phyloP scores from a whole-genome alignment of 2,797 vertebrate genomes.

The Carapus acus region DNA sequence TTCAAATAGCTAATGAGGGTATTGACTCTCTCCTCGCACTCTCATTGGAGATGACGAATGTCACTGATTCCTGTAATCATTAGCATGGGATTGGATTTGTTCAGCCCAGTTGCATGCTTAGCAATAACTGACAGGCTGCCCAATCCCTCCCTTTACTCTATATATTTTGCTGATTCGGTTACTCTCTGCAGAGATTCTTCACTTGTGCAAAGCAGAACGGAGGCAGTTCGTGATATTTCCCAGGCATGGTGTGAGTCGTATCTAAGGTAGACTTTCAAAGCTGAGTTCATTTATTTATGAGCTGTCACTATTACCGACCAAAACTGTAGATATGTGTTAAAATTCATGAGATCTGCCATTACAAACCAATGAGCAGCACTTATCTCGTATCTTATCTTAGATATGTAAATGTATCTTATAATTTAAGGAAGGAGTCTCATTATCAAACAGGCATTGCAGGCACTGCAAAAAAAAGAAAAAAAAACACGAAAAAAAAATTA shows the following conservation, averaged over 20 bases:
- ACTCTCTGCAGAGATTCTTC: slow-evolving; percentile 35
- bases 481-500: too few relatives aligned
- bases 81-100: slow-evolving; percentile 51
- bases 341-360: background rate
- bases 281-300: slow-evolving; percentile 6
- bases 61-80: slow-evolving; percentile 49
- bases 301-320: too few relatives aligned
- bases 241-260: slow-evolving; percentile 3
- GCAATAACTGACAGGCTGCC: slow-evolving; percentile 45
- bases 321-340: background rate
- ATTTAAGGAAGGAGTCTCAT: slow-evolving; percentile 4
- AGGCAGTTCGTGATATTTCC: slow-evolving; percentile 17
- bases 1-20: slow-evolving; percentile 48
- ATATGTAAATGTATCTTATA: background rate
- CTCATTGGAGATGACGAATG: slow-evolving; percentile 49
- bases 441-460: background rate
- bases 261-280: background rate
- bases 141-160: slow-evolving; percentile 47
- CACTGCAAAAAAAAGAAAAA: too few relatives aligned
- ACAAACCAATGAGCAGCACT: background rate
- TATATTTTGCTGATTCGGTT: slow-evolving; percentile 46
- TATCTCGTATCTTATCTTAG: background rate
- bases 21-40: slow-evolving; percentile 40
- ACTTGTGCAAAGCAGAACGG: slow-evolving; percentile 29
- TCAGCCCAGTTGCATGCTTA: slow-evolving; percentile 53